Base-by-base conservation (phyloP, 2,888 invertebrate genomes). In the Troides helena region DNA sequence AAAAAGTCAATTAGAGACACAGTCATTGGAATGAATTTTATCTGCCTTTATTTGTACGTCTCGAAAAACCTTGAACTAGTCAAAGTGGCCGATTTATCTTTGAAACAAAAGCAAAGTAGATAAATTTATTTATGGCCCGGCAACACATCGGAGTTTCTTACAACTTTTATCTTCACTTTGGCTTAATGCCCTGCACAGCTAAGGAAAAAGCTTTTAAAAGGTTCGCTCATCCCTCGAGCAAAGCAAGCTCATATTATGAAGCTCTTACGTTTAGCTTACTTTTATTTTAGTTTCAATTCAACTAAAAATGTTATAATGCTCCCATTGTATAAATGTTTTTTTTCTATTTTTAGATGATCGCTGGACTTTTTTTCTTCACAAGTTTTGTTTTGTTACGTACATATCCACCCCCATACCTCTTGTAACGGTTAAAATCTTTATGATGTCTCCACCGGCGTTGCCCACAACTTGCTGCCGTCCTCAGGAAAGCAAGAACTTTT, bases 151-250 rank as follows among this genome's bases (percentile, higher is more conserved):
- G 77, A 82, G 84, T 85, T 85, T 85, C 83, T 85, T 83, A 83
- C 84, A 76, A 78, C 76, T 82, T 86, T 89, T 88, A 90, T 90
- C 90, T 87, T 76, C 80, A 81, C 83, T 81, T 81, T 77, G 81
- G 79, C 83, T 87, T 89, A 88, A 89, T 88, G 87, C 82, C 78
- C 80, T 80, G 81, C 79, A 78, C 80, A 80, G 82, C 81, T 81
- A 83, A 80, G 83, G 85, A 84, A 86, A 69, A 86, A 85, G 86
- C 88, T 90, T 90, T 89, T 89, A 89, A 89, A 85, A 86, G 84
- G 79, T 82, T 80, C 78, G 80, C 83, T 82, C 85, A 86, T 85
- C 87, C 85, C 82, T 83, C 80, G 80, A 87, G 84, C 84, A 77
- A 84, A 82, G 79, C 80, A 85, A 81, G 81, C 76, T 77, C 76